Conservation (phyloP, 2,888 invertebrate species). For the Desoria tigrina region DNA sequence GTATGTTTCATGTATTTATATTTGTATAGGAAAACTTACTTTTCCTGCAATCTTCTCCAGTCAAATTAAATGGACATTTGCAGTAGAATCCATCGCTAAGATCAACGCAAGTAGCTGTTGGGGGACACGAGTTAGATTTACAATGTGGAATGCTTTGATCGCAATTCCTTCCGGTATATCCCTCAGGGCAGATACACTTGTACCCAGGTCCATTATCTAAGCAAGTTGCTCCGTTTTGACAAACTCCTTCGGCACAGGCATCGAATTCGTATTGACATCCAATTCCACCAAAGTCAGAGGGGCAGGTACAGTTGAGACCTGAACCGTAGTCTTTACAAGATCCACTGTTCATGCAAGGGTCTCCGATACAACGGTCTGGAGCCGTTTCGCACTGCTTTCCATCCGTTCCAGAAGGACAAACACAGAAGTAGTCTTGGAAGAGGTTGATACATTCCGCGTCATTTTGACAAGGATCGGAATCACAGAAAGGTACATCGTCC, state of each 20-base stretch:
- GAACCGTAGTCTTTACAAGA: conserved; percentile 94
- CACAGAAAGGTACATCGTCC: conserved; percentile 82
- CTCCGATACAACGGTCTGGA: conserved; percentile 89
- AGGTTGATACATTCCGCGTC: conserved; percentile 87
- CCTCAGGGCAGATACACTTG: conserved; percentile 74
- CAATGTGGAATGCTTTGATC: conserved; percentile 89
- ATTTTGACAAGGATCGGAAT: conserved; percentile 85
- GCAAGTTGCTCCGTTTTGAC: conserved; percentile 90
- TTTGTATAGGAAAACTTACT: too few species aligned
- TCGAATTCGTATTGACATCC: conserved; percentile 94
- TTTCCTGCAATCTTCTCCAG: conserved; percentile 94
- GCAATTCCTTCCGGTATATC: conserved; percentile 72
- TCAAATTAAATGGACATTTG: conserved; percentile 94
- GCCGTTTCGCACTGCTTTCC: conserved; percentile 96
- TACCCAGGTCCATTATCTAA: conserved; percentile 82
- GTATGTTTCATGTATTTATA: neutral
- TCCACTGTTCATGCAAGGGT: conserved; percentile 94
- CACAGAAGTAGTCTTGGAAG: conserved; percentile 89
- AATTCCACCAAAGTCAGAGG: conserved; percentile 78
- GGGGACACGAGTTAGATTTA: conserved; percentile 89
- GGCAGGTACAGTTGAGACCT: conserved; percentile 90
- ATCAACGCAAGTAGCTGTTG: conserved; percentile 89
- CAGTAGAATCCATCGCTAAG: conserved; percentile 88
- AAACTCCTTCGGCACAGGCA: conserved; percentile 85
- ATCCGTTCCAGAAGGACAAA: conserved; percentile 93